A percentile compares a stretch with the other conserved stretches of the same genome.
phyloP scores from a whole-genome alignment of 2,113 vertebrate species.

The Macrotis lagotis region DNA sequence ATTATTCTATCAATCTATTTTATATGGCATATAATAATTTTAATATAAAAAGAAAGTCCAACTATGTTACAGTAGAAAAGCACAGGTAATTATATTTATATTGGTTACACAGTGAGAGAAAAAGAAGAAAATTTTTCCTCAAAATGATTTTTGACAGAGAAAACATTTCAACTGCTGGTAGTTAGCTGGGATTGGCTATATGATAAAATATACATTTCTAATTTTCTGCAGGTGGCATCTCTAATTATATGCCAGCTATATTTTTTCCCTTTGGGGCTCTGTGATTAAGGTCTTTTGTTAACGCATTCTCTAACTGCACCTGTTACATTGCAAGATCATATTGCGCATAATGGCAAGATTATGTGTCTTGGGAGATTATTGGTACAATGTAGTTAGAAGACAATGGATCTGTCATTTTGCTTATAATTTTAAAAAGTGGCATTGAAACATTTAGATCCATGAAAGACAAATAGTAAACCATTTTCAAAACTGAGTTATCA shows the following conservation, averaged over 20 bases:
- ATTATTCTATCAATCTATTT: conserved; percentile 56
- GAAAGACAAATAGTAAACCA: conserved; percentile 39
- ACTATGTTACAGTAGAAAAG: conserved; percentile 47
- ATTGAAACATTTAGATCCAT: conserved; percentile 43
- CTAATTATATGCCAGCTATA: conserved; percentile 48
- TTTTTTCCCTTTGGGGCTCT: conserved; percentile 39
- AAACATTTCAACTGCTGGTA: conserved; percentile 50
- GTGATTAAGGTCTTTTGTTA: conserved; percentile 53
- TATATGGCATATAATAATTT: conserved; percentile 44
- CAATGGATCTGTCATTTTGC: conserved; percentile 57
- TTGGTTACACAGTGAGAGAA: conserved; percentile 43
- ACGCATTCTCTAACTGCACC: conserved; percentile 59
- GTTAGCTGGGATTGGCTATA: conserved; percentile 31
- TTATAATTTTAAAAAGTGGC: conserved; percentile 33
- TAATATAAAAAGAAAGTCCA: conserved; percentile 26
- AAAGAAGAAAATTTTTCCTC: conserved; percentile 15
- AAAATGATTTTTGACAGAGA: conserved; percentile 44
- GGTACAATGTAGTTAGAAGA: conserved; percentile 58
- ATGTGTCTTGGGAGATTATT: conserved; percentile 59
- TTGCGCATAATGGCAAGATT: conserved; percentile 69
- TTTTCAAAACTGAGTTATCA: conserved; percentile 54
- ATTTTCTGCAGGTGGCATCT: conserved; percentile 73
- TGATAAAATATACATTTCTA: conserved; percentile 51
- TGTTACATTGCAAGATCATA: conserved; percentile 59
- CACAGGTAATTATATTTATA: conserved; percentile 36